Percentiles rank a stretch among this genome's conserved stretches.
Evolutionary conservation across 2,888 invertebrate species (phyloP).

Genomic region (Eupithecia dodoneata): DNA sequence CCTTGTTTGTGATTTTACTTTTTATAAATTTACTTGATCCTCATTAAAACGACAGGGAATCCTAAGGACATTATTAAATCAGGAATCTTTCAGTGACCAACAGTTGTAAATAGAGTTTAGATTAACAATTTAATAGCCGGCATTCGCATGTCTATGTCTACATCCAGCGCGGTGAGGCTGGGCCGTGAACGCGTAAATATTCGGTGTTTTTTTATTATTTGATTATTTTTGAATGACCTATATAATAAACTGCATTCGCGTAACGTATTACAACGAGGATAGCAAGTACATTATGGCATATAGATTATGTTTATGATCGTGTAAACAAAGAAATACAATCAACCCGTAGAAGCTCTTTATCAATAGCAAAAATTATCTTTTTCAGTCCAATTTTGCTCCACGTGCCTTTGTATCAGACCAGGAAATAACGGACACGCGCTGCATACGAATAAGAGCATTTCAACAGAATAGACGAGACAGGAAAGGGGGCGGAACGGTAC

Average conservation of each 20-base stretch:
- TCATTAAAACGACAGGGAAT: not conserved
- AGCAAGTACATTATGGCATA: not conserved
- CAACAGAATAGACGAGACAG: slow-evolving; percentile 25
- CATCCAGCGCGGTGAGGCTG: too few relatives aligned
- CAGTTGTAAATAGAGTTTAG: not conserved
- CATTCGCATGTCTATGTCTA: too few relatives aligned
- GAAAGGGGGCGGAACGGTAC: slow-evolving; percentile 31
- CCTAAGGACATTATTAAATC: not conserved
- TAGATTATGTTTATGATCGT: not conserved
- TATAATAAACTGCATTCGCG: not conserved
- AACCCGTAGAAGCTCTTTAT: not conserved
- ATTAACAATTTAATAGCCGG: too few relatives aligned
- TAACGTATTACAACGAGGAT: not conserved
- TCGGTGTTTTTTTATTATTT: not conserved
- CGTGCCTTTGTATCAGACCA: slow-evolving; percentile 14
- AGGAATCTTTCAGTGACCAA: not conserved
- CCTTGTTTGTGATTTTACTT: slow-evolving; percentile 27
- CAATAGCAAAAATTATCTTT: not conserved
- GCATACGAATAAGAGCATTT: slow-evolving; percentile 29
- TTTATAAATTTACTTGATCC: not conserved
- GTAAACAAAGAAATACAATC: not conserved
- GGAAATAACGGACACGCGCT: slow-evolving; percentile 24
- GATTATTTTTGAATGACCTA: not conserved
- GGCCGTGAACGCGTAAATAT: not conserved
- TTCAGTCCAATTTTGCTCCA: not conserved